Evolutionary conservation across 2,888 invertebrate genomes (phyloP), one percentile per base, ranked within the genome.

Genomic region (Matsumyia berberina): DNA sequence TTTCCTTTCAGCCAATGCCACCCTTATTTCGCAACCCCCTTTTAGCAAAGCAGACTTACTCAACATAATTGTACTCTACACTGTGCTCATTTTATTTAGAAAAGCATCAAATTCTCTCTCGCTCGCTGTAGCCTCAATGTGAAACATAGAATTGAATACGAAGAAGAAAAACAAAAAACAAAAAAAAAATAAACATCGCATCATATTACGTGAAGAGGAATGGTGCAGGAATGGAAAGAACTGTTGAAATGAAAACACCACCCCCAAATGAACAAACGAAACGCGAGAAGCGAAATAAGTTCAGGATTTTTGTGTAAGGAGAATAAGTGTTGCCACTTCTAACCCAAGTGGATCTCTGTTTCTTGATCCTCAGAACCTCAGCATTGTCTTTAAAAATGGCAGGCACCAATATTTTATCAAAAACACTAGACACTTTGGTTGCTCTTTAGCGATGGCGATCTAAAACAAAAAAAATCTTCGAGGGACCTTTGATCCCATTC

Each of bases 171-270:
- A 42, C n/a, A 67, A 44, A 60, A 69, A 67, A 5, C 19, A 72
- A 74, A 85, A 67, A 44, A 60, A 69, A 67, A 5, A 19, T 66
- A 74, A 85, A 74, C 85, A 80, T 80, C 66, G 80, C 72, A 67
- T 66, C 35, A 53, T 17, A 64, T 37, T 60, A 17, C 37, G 11
- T 37, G 35, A 72, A 60, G 53, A 51, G 79, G 51, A 69, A 69
- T 77, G 73, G 19, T 62, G 73, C 62, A 62, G 49, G 44, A 49
- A 24, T 24, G 24, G 44, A 51, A 60, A 44, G 57, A 74, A 80
- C 74, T 80, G 70, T 85, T 80, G 64, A 85, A 80, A 80, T 62
- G 15, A 80, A 67, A 73, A 79, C 70, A 80, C 51, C 80, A 74
- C 69, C 78, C 74, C 49, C 80, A 35, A 77, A 46, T 57, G 64